Conservation (phyloP, 2,888 invertebrate species). For the Luffia ferchaultella region DNA sequence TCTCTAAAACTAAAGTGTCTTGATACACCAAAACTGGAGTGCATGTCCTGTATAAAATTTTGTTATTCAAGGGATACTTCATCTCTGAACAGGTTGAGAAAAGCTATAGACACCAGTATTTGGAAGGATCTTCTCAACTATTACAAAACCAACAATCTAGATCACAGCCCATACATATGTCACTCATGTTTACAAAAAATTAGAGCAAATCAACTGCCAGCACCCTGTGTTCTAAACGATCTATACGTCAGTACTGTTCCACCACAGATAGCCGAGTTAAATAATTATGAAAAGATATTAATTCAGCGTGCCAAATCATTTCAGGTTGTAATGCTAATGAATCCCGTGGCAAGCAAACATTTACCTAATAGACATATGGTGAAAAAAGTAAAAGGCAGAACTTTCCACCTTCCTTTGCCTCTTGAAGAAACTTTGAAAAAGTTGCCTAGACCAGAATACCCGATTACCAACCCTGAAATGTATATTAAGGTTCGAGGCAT, state of each 20-base stretch:
- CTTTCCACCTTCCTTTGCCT: slow-evolving; percentile 27
- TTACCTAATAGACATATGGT: slow-evolving; percentile 19
- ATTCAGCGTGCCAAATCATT: slow-evolving; percentile 24
- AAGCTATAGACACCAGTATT: slow-evolving; percentile 1
- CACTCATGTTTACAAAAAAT: slow-evolving; percentile 7
- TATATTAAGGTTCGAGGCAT: slow-evolving; percentile 23
- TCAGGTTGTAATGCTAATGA: slow-evolving; percentile 24
- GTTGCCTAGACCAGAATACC: slow-evolving; percentile 20
- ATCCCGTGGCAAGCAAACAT: slow-evolving; percentile 22
- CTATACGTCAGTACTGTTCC: slow-evolving; percentile 8
- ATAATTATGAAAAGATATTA: slow-evolving; percentile 12
- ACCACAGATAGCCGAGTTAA: slow-evolving; percentile 8
- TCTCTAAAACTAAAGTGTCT: slow-evolving; percentile 8
- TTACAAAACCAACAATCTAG: neutral
- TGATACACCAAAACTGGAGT: slow-evolving; percentile 8
- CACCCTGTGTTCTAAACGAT: slow-evolving; percentile 10
- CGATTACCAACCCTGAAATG: slow-evolving; percentile 23
- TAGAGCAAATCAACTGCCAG: slow-evolving; percentile 9
- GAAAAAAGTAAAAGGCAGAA: slow-evolving; percentile 15
- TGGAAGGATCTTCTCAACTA: slow-evolving; percentile 4
- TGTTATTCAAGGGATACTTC: slow-evolving; percentile 2
- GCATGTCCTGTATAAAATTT: slow-evolving; percentile 5
- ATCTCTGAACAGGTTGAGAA: slow-evolving; percentile 3
- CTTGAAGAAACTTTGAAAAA: slow-evolving; percentile 25
- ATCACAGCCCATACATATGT: slow-evolving; percentile 8